A percentile compares a stretch with the other conserved stretches of the same genome.
phyloP scores from a whole-genome alignment of 1,140 invertebrate species.

The Drosophila bocqueti region DNA sequence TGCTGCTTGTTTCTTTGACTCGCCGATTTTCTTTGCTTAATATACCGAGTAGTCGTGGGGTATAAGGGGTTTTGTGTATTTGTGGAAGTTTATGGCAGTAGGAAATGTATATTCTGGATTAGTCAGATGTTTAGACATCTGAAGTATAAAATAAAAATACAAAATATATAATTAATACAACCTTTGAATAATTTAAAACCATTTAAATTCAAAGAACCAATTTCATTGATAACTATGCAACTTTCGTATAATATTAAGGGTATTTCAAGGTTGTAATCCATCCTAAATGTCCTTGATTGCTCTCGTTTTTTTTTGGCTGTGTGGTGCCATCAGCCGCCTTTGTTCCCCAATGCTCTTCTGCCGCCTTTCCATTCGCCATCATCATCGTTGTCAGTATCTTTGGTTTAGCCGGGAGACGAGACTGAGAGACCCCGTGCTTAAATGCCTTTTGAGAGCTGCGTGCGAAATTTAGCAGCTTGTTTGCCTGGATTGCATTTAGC shows the following conservation, averaged over 20 bases:
- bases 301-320: slow-evolving; percentile 41
- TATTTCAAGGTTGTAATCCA: not conserved
- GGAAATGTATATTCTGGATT: not conserved
- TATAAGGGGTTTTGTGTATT: not conserved
- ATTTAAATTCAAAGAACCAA: not conserved
- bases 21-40: slow-evolving; percentile 29
- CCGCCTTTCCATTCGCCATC: slow-evolving; percentile 27
- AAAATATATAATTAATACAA: not conserved
- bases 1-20: slow-evolving; percentile 21
- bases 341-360: slow-evolving; percentile 8
- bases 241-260: not conserved
- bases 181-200: not conserved
- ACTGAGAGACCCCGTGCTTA: slow-evolving; percentile 38
- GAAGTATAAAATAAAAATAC: not conserved
- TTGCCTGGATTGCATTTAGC: slow-evolving; percentile 52
- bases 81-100: no score
- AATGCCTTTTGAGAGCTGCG: slow-evolving; percentile 72
- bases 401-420: slow-evolving; percentile 16
- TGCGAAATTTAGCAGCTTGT: slow-evolving; percentile 82
- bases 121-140: no score
- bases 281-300: slow-evolving; percentile 41
- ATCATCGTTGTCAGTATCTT: slow-evolving; percentile 42
- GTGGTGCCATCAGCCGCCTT: slow-evolving; percentile 34
- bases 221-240: not conserved
- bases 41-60: not conserved